phyloP scores from a whole-genome alignment of 2,888 invertebrate genomes.

The Nomada lathburiana region DNA sequence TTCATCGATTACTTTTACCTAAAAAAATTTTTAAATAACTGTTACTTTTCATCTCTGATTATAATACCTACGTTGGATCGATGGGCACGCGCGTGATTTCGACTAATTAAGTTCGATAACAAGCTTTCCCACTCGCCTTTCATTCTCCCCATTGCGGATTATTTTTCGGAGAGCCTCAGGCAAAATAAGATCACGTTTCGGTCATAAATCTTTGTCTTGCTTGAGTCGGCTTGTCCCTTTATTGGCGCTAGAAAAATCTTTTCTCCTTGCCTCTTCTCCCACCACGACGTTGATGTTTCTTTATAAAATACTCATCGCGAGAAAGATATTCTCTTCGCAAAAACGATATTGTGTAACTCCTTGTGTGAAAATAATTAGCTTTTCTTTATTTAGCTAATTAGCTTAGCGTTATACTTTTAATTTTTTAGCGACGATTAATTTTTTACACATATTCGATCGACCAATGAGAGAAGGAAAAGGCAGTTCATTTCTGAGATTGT shows the following conservation, averaged over 20 bases:
- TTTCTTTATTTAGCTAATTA: too few relatives aligned
- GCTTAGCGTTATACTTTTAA: too few relatives aligned
- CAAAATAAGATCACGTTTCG: conserved; percentile 64
- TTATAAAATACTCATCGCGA: conserved; percentile 44
- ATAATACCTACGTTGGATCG: conserved; percentile 1
- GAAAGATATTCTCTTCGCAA: conserved; percentile 7
- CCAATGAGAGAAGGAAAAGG: too few relatives aligned
- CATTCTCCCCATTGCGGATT: conserved; percentile 58
- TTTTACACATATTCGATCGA: too few relatives aligned
- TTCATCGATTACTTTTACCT: too few relatives aligned
- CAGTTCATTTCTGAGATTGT: too few relatives aligned
- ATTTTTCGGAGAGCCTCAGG: conserved; percentile 55
- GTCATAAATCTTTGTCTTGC: conserved; percentile 70
- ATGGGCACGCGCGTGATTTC: conserved; percentile 41
- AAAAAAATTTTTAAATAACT: too few relatives aligned
- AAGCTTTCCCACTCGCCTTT: conserved; percentile 43
- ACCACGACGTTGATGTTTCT: conserved; percentile 18
- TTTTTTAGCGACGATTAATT: too few relatives aligned
- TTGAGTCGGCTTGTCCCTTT: conserved; percentile 51
- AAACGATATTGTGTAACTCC: not conserved
- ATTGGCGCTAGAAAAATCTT: conserved; percentile 56
- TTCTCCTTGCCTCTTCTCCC: conserved; percentile 48
- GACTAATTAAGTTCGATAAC: conserved; percentile 48
- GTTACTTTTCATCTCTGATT: too few relatives aligned
- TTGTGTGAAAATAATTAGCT: too few relatives aligned